These are phyloP conservation scores for Drosophila mojavensis DNA, from an alignment of 1,140 invertebrate genomes.

Conservation along the genomic window DNA sequence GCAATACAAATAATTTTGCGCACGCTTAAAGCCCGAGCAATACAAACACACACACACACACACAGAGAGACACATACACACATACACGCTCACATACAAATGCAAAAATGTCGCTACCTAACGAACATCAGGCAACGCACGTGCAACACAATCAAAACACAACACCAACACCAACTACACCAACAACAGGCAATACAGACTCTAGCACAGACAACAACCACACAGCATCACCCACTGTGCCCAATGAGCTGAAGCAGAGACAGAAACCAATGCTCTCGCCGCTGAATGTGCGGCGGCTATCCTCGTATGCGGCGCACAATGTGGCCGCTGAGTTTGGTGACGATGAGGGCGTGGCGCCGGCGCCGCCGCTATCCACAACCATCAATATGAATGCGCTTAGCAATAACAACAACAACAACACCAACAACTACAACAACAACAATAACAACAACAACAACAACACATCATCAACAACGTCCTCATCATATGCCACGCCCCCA, in stretches of 20 bases:
- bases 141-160: conserved; percentile 49
- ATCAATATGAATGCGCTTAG: conserved; percentile 41
- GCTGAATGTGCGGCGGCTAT: conserved; percentile 66
- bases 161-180: conserved; percentile 19
- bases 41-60: conserved; percentile 29
- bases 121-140: conserved; percentile 55
- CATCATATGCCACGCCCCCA: conserved; percentile 71
- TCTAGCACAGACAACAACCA: conserved; percentile 32
- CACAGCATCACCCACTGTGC: conserved; percentile 34
- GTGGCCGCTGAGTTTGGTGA: conserved; percentile 40
- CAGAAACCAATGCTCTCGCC: conserved; percentile 51
- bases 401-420: conserved; percentile 50
- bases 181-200: conserved; percentile 5
- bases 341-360: conserved; percentile 34
- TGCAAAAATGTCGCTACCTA: conserved; percentile 72
- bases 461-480: conserved; percentile 75
- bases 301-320: conserved; percentile 55
- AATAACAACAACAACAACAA: conserved; percentile 55
- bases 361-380: conserved; percentile 28
- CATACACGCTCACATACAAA: conserved; percentile 43
- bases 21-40: conserved; percentile 31
- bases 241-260: conserved; percentile 71
- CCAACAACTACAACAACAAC: conserved; percentile 46
- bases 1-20: not conserved
- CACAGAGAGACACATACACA: conserved; percentile 32